phyloP scores from a whole-genome alignment of 2,888 invertebrate species.

The Scaptomyza polygonia region DNA sequence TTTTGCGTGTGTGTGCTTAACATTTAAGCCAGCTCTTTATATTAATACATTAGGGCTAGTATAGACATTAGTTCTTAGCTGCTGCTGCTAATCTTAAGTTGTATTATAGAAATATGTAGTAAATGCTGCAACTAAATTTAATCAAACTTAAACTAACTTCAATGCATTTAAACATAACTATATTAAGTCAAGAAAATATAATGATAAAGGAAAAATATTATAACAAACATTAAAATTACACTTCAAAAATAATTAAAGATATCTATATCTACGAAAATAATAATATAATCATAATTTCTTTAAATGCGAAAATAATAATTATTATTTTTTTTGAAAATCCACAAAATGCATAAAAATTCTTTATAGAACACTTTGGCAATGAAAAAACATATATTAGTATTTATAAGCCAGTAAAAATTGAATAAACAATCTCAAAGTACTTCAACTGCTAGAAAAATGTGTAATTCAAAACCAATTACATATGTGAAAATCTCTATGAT shows the following conservation, averaged over 20 bases:
- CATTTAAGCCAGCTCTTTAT: slow-evolving; percentile 15
- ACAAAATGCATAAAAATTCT: too few species aligned
- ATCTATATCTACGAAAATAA: not conserved
- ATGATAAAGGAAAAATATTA: not conserved
- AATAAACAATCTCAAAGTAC: not conserved
- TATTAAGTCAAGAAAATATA: slow-evolving; percentile 8
- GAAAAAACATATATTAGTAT: too few species aligned
- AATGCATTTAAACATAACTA: slow-evolving; percentile 38
- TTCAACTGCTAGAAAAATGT: slow-evolving; percentile 1
- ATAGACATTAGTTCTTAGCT: slow-evolving; percentile 2
- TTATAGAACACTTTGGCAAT: too few species aligned
- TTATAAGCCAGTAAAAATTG: not conserved
- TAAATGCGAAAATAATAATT: not conserved
- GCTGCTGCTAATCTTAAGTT: slow-evolving; percentile 48
- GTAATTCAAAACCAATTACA: slow-evolving; percentile 11
- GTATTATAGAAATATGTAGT: slow-evolving; percentile 59
- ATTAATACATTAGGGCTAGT: slow-evolving; percentile 4
- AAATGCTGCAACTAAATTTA: not conserved
- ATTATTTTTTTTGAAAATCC: too few species aligned
- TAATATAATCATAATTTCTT: not conserved
- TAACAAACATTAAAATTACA: too few species aligned
- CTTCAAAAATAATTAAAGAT: slow-evolving; percentile 1
- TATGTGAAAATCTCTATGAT: slow-evolving; percentile 2
- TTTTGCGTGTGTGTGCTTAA: slow-evolving; percentile 10
- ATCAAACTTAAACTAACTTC: slow-evolving; percentile 12